Conservation (phyloP, 1,140 invertebrate genomes). For the Asbolus verrucosus region DNA sequence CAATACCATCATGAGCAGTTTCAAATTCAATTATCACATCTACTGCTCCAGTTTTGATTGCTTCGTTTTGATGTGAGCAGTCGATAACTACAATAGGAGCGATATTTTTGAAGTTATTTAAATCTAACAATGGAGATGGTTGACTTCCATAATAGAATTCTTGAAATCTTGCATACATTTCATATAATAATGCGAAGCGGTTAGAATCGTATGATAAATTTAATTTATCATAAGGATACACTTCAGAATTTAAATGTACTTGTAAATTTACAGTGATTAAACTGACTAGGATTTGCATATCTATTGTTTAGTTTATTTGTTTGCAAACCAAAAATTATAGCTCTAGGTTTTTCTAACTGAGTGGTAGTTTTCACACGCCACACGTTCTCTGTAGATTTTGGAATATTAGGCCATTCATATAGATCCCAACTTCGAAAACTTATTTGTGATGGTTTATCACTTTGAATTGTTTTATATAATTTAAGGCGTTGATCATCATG, state of each 20-base stretch:
- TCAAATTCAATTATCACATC: conserved; percentile 57
- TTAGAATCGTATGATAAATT: conserved; percentile 52
- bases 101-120: conserved; percentile 36
- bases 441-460: conserved; percentile 43
- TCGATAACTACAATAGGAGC: conserved; percentile 54
- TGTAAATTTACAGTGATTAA: conserved; percentile 51
- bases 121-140: conserved; percentile 37
- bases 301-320: conserved; percentile 23
- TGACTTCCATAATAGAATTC: conserved; percentile 52
- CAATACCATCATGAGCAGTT: conserved; percentile 40
- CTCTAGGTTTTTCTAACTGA: conserved; percentile 42
- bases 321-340: conserved; percentile 46
- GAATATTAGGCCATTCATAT: conserved; percentile 37
- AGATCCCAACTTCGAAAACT: conserved; percentile 48
- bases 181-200: conserved; percentile 52
- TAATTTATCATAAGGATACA: conserved; percentile 59
- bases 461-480: conserved; percentile 46
- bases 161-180: conserved; percentile 59
- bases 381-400: conserved; percentile 15
- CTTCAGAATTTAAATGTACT: conserved; percentile 57
- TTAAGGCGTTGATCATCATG: conserved; percentile 23
- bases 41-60: conserved; percentile 50
- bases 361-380: conserved; percentile 56
- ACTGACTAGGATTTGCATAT: conserved; percentile 35
- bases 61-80: conserved; percentile 57